These are phyloP conservation scores for Saxidomus purpurata DNA, from an alignment of 1,140 invertebrate species.

Conservation along the genomic window DNA sequence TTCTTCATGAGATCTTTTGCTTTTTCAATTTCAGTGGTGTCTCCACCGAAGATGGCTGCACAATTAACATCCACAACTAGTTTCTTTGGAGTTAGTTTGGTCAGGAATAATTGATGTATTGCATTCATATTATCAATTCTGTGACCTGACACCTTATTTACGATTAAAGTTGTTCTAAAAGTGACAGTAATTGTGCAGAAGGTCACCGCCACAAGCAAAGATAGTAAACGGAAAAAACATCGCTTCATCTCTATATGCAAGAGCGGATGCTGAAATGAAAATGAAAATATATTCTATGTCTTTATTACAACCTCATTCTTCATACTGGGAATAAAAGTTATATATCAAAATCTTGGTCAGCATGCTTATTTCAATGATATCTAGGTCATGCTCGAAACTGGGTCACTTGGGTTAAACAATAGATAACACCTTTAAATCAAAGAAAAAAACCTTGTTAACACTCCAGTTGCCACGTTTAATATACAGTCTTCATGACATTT, in stretches of 20 bases:
- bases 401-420: too few species aligned
- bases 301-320: too few species aligned
- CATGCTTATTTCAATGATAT: too few species aligned
- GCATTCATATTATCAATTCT: not conserved
- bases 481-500: too few species aligned
- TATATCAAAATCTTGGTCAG: too few species aligned
- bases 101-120: not conserved
- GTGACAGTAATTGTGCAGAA: not conserved
- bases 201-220: not conserved
- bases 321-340: too few species aligned
- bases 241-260: not conserved
- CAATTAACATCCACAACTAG: constrained; percentile 37
- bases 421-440: too few species aligned
- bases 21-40: constrained; percentile 29
- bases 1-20: constrained; percentile 25
- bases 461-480: too few species aligned
- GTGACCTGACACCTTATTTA: not conserved
- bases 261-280: not conserved
- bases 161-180: not conserved
- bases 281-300: too few species aligned
- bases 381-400: too few species aligned
- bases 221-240: not conserved
- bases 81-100: not conserved
- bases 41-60: constrained; percentile 32
- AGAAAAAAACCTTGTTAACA: too few species aligned